Percentiles rank a stretch among this genome's conserved stretches.
These are phyloP conservation scores for Pelecanus crispus DNA, from an alignment of 2,113 vertebrate species.

Conservation along the genomic window DNA sequence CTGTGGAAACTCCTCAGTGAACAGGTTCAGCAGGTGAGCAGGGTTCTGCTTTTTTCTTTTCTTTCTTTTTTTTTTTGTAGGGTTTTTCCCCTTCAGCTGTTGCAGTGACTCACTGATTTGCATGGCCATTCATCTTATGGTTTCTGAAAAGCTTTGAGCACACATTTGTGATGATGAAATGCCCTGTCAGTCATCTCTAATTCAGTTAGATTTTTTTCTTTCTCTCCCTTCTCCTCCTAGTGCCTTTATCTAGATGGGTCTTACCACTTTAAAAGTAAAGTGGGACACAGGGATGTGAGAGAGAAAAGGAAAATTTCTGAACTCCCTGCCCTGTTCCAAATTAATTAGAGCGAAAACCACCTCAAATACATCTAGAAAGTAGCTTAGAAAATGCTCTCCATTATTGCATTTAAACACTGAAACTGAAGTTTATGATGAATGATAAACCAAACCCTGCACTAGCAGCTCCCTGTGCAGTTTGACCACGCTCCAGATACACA, in stretches of 20 bases:
- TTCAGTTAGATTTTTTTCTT: background rate
- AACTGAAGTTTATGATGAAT: background rate
- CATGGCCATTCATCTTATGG: background rate
- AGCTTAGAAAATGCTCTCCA: background rate
- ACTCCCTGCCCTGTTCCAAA: conserved; percentile 18
- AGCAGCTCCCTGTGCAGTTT: background rate
- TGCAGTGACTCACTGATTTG: background rate
- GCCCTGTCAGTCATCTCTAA: background rate
- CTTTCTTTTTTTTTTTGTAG: no score
- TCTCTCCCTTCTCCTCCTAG: background rate
- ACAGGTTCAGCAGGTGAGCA: background rate
- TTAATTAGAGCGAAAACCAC: conserved; percentile 35
- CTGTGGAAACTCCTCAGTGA: background rate
- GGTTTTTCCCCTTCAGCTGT: background rate
- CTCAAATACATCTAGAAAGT: background rate
- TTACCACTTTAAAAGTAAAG: conserved; percentile 58
- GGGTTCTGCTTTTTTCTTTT: background rate
- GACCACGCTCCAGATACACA: background rate
- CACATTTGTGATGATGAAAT: background rate
- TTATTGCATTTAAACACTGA: background rate
- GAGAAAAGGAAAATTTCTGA: conserved; percentile 1
- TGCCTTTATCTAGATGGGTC: background rate
- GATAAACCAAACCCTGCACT: background rate
- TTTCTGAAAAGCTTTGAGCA: background rate
- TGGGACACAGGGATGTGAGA: conserved; percentile 23